Evolutionary conservation across 2,888 invertebrate genomes (phyloP), one percentile per base, ranked within the genome.

Genomic region (Frankliniella intonsa): DNA sequence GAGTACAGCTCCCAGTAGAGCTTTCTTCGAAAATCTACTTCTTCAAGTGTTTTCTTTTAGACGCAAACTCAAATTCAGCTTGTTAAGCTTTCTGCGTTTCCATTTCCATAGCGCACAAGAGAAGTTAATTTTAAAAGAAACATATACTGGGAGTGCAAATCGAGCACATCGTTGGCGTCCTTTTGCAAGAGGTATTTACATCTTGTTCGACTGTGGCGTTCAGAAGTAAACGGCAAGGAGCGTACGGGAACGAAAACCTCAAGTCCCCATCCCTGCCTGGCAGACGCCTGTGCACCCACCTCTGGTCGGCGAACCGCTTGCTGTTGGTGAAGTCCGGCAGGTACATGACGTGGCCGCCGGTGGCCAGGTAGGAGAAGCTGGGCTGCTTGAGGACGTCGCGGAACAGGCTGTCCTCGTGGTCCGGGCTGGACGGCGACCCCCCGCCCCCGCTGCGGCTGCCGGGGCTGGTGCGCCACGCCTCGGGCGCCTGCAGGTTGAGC

Each of bases 271-370:
- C 38, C 38, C 38, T 38, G 2, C 38, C 38, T 5, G 8, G 62
- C 62, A 17, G 17, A 62, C 55, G 17, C 55, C 55, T 14, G 62
- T 5, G 0, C 14, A 62, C 62, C 17, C n/a, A 62, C 62, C 62
- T 62, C 7, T 62, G 14, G 14, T 76, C 69, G 69, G 10, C 25
- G 69, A 25, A 22, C 7, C 84, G 83, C 38, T 83, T 83, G 69
- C n/a, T 79, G 76, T 82, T 82, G 69, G 11, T 76, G 69, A 76
- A 76, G 82, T 89, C 89, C 2, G 94, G 94, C 81, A 95, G 89
- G 88, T 96, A 96, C 93, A 96, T 95, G 50, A 95, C 92, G 87
- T 94, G 93, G 0, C 93, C 93, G 0, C 92, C 92, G 85, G 91
- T 91, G 2, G 92, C 91, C 83, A 93, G 87, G 86, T 92, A 92